phyloP scores from a whole-genome alignment of 2,797 vertebrate genomes.

The Crocodylus rhombifer region DNA sequence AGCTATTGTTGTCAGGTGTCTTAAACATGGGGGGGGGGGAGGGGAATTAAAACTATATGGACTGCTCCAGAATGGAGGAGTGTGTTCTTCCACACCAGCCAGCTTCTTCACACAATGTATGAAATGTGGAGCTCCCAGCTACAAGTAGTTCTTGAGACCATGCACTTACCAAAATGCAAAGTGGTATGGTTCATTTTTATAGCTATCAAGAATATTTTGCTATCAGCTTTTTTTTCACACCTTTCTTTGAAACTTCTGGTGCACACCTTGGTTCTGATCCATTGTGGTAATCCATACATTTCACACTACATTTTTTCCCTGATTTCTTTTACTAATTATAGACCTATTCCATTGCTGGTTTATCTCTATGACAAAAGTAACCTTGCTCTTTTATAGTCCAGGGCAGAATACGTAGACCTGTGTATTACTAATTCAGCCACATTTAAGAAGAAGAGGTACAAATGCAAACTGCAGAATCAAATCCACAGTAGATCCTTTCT shows the following conservation, averaged over 20 bases:
- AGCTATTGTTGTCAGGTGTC: background rate
- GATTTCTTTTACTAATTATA: background rate
- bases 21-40: background rate
- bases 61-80: background rate
- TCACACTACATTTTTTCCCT: background rate
- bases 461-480: background rate
- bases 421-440: background rate
- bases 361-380: background rate
- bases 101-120: background rate
- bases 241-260: background rate
- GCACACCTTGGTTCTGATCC: accelerated
- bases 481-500: background rate
- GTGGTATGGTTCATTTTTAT: background rate
- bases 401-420: background rate
- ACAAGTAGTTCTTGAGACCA: background rate
- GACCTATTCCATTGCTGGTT: background rate
- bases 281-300: background rate
- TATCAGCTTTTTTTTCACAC: no score
- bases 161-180: background rate
- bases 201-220: background rate
- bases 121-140: background rate
- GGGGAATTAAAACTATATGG: background rate
- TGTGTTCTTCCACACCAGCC: background rate
- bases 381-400: background rate
- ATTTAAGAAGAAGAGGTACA: background rate